Conservation (phyloP, 2,797 vertebrate species). For the Sebastes itinus region DNA sequence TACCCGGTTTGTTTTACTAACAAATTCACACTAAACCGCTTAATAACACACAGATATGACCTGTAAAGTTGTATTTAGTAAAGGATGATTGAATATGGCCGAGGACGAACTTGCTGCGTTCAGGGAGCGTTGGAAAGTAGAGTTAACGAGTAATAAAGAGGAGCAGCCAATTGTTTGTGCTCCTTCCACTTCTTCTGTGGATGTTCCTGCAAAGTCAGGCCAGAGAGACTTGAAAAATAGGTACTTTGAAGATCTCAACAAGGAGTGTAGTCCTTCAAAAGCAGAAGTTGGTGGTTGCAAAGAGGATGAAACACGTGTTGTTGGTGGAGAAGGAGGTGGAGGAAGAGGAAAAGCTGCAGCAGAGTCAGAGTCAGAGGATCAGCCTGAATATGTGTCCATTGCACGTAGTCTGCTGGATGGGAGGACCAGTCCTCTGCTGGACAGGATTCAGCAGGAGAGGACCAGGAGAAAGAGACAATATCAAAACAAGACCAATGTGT, state of each 20-base stretch:
- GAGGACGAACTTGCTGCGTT: constrained; percentile 77
- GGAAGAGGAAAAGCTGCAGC: neutral
- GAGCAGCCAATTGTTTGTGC: neutral
- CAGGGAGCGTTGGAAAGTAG: constrained; percentile 78
- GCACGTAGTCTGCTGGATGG: constrained; percentile 79
- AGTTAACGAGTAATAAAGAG: constrained; percentile 56
- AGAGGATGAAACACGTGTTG: neutral
- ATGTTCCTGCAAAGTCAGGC: neutral
- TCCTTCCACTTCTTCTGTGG: neutral
- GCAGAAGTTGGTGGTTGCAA: neutral
- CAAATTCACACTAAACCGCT: accelerated
- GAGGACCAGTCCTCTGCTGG: constrained; percentile 79
- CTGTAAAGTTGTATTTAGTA: neutral
- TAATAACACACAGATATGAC: neutral
- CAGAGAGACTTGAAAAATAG: constrained; percentile 30
- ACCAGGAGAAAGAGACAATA: constrained; percentile 74
- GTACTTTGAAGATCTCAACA: constrained; percentile 53
- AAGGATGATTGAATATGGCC: constrained; percentile 69
- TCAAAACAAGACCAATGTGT: constrained; percentile 19
- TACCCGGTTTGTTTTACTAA: accelerated
- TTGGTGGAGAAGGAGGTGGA: neutral
- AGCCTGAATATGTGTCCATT: constrained; percentile 81
- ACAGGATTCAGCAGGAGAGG: constrained; percentile 77
- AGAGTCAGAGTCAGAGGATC: constrained; percentile 40
- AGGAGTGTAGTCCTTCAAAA: neutral